Evolutionary conservation across 1,140 invertebrate genomes (phyloP), one percentile per base, ranked within the genome.

Genomic region (Bombus breviceps): DNA sequence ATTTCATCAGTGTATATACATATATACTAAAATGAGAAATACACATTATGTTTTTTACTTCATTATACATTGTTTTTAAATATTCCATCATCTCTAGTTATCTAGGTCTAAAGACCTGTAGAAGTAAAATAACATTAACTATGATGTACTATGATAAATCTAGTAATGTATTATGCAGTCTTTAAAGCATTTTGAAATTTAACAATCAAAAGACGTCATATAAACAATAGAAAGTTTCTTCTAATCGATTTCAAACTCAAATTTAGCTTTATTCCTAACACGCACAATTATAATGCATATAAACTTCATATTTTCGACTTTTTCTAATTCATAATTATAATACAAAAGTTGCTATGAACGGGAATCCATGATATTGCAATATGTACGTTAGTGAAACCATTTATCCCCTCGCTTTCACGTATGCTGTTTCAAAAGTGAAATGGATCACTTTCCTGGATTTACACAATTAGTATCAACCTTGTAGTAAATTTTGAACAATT

Each of bases 31-130:
- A 87, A 84, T 86, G 71, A 90, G 83, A 86, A 53, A 90, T 90
- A 90, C 68, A 90, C 64, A 90, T 90, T 90, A 89, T 89, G 89
- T 90, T 90, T 90, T 90, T 88, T 90, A 90, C 89, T 88, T 89
- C 81, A 89, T 83, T 76, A 81, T 68, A 75, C 43, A 22, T 39
- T n/a, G 57, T 62, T 64, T 75, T 53, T 68, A 43, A 75, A 43
- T 74, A 25, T 25, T 81, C 41, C 13, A 66, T n/a, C 59, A 62
- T 25, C 22, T 8, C 4, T 43, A 71, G 15, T 22, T 83, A 59
- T 32, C 10, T 9, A 25, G 2, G 8, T 6, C 1, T n/a, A 41
- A n/a, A 37, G 39, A 10, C 32, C 32, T 34, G 41, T 34, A 39
- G 3, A 39, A 43, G 22, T 62, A 62, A 41, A 53, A 41, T 37